Conservation (phyloP, 2,888 invertebrate genomes). For the Sinodicranocentrus sp. region DNA sequence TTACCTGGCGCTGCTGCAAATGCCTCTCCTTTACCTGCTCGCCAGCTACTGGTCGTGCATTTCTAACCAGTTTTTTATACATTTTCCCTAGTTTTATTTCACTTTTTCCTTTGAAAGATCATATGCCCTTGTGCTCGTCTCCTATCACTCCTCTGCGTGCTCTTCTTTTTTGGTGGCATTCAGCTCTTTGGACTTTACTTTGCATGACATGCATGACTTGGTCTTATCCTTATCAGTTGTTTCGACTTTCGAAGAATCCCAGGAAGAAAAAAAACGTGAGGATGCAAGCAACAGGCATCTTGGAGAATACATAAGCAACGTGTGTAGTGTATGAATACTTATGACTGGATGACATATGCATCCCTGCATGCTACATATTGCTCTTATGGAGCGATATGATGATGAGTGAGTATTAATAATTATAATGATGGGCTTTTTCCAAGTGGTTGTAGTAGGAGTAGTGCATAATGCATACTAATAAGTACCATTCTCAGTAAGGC, state of each 20-base stretch:
- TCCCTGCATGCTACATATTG: background rate
- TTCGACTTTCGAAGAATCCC: background rate
- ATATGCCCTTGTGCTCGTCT: constrained; percentile 25
- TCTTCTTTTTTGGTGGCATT: constrained; percentile 19
- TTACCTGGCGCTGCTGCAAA: constrained; percentile 56
- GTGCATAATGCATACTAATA: constrained; percentile 62
- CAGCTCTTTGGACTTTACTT: constrained; percentile 40
- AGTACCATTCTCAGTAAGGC: constrained; percentile 13
- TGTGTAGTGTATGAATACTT: too few relatives aligned
- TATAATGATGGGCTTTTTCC: constrained; percentile 36
- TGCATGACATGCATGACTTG: constrained; percentile 53
- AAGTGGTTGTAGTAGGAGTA: constrained; percentile 22
- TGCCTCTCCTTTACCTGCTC: constrained; percentile 20
- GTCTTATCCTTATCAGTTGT: constrained; percentile 27
- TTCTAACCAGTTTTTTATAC: constrained; percentile 75
- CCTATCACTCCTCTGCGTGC: background rate
- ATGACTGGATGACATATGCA: constrained; percentile 39
- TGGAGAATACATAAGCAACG: background rate
- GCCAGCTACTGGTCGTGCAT: constrained; percentile 76
- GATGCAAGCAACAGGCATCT: constrained; percentile 3
- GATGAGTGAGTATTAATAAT: constrained; percentile 56
- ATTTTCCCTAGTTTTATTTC: constrained; percentile 44
- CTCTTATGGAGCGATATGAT: constrained; percentile 39
- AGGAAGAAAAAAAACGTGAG: background rate
- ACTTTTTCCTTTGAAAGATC: constrained; percentile 30